Conservation (phyloP, 2,888 invertebrate species). For the Chorisops tibialis region DNA sequence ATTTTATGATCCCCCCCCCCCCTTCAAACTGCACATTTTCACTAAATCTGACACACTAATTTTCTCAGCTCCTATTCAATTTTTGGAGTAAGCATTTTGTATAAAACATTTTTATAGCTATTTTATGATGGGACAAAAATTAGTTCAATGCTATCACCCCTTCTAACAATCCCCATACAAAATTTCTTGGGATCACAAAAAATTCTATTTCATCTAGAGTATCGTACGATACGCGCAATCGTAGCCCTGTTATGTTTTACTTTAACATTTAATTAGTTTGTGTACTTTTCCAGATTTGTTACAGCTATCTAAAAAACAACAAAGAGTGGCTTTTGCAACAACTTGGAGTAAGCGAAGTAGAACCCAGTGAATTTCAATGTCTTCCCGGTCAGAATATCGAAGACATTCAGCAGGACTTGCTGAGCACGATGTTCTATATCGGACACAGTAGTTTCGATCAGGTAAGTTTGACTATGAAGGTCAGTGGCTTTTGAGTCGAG, state of each 20-base stretch:
- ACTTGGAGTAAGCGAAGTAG: conserved; percentile 53
- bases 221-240: too few relatives aligned
- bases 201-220: too few relatives aligned
- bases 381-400: conserved; percentile 50
- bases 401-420: conserved; percentile 55
- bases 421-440: conserved; percentile 78
- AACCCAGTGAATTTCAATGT: conserved; percentile 44
- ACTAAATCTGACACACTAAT: not conserved
- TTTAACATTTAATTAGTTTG: not conserved
- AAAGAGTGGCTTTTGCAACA: conserved; percentile 65
- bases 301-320: conserved; percentile 68
- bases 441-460: conserved; percentile 73
- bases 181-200: too few relatives aligned
- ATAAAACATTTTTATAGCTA: too few relatives aligned
- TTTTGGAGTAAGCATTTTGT: too few relatives aligned
- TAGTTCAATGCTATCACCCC: not conserved
- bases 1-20: too few relatives aligned
- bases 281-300: conserved; percentile 57
- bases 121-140: not conserved
- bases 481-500: too few relatives aligned
- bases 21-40: too few relatives aligned
- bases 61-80: too few relatives aligned
- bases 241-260: too few relatives aligned
- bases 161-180: too few relatives aligned
- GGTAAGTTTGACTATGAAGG: conserved; percentile 56